Evolutionary conservation across 2,797 vertebrate species (phyloP).

Genomic region (Setipinna tenuifilis): DNA sequence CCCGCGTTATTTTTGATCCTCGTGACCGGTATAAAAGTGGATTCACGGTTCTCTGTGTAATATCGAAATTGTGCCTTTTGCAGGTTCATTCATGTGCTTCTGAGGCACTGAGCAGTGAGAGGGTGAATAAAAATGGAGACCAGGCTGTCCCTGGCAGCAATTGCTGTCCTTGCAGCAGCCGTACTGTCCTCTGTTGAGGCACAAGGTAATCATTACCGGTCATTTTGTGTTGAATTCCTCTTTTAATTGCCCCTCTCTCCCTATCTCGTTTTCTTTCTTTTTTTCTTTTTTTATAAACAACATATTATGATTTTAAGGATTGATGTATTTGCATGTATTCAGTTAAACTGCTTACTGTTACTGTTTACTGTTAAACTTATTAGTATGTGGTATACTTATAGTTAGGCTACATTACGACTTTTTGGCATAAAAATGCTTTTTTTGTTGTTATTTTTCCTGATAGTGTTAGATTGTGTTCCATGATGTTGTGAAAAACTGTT

Average conservation of each 20-base stretch:
- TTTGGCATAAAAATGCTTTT: no score
- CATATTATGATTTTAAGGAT: no score
- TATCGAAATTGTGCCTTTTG: slow-evolving; percentile 43
- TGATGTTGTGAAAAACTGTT: no score
- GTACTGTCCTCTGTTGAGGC: slow-evolving; percentile 79
- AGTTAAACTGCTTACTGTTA: no score
- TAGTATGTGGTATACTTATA: no score
- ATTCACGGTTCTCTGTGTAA: neutral
- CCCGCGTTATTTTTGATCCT: neutral
- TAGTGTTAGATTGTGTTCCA: no score
- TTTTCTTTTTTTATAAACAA: neutral
- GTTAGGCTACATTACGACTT: no score
- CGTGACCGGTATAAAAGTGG: neutral
- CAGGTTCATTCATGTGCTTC: slow-evolving; percentile 88
- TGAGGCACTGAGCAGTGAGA: slow-evolving; percentile 70
- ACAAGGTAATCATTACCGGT: slow-evolving; percentile 83
- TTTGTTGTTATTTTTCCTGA: no score
- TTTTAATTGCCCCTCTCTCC: neutral
- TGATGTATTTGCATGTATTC: no score
- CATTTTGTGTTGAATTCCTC: neutral
- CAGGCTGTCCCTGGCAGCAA: slow-evolving; percentile 75
- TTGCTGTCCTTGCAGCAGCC: slow-evolving; percentile 80
- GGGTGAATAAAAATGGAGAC: slow-evolving; percentile 83
- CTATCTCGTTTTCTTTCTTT: neutral
- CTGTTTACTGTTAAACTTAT: no score